A percentile compares a stretch with the other conserved stretches of the same genome.
Conservation (phyloP, 2,888 invertebrate species). For the Scaeva pyrastri region DNA sequence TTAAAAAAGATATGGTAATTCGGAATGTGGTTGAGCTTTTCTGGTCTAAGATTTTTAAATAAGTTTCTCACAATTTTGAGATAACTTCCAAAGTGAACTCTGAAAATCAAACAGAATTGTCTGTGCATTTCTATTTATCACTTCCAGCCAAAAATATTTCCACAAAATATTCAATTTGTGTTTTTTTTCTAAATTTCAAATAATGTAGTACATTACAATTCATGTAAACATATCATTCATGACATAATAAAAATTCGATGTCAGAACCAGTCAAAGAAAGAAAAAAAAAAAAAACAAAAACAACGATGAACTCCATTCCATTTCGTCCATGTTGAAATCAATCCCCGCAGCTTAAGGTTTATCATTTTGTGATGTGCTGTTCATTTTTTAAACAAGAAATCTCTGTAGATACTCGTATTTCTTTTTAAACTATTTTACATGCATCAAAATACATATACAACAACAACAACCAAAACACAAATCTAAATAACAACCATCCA, state of each 20-base stretch:
- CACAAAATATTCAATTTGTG: too few relatives aligned
- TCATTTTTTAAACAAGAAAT: constrained; percentile 37
- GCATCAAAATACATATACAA: constrained; percentile 21
- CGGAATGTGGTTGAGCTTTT: too few relatives aligned
- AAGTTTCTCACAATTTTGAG: too few relatives aligned
- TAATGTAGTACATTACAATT: not conserved
- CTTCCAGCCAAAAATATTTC: too few relatives aligned
- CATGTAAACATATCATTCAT: constrained; percentile 11
- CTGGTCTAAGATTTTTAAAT: too few relatives aligned
- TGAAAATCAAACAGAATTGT: too few relatives aligned
- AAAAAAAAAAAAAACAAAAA: too few relatives aligned
- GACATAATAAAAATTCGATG: constrained; percentile 9
- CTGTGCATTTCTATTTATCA: too few relatives aligned
- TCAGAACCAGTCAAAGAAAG: constrained; percentile 8
- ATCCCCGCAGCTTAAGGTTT: constrained; percentile 21
- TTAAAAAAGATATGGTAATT: too few relatives aligned
- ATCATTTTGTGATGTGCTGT: constrained; percentile 13
- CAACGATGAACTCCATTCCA: not conserved
- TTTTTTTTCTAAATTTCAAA: not conserved
- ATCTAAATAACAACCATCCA: constrained; percentile 49
- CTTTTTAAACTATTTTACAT: constrained; percentile 60
- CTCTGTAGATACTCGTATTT: constrained; percentile 29
- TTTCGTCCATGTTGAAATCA: not conserved
- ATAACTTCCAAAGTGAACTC: too few relatives aligned
- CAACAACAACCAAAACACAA: constrained; percentile 44